Base-by-base conservation (phyloP, 2,113 vertebrate genomes). In the Mormyrus lacerda region DNA sequence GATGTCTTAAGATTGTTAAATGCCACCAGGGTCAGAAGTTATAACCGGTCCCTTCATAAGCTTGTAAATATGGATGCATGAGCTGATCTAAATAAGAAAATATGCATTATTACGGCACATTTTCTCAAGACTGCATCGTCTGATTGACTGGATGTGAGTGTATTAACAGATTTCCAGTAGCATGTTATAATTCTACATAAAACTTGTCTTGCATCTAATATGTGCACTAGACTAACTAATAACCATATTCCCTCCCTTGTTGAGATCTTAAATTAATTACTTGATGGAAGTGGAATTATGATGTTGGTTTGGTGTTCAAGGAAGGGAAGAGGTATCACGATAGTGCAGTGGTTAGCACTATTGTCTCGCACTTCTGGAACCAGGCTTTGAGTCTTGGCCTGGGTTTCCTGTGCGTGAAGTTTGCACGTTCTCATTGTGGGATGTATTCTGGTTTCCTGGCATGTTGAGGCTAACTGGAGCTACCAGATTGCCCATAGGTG, bases 181-280 rank as follows among this genome's bases (percentile, higher is more conserved):
- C 15, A 76, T 73, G 65, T 42, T 45, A 42, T 73, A 35, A 86
- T 83, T 58, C 5, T 58, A 79, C 15, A 76, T 45, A 17, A 39
- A 79, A 15, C 47, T 21, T 73, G 21, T 85, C 39, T 50, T 35
- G 84, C 87, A 48, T 90, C 73, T 82, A 44, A 35, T 0, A 15
- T 47, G 44, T 58, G 15, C 73, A 51, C 90, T 88, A 89, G 19
- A 87, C 8, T n/a, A 82, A 76, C 79, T 88, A 73, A 83, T 83
- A 31, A 58, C 19, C 27, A 84, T 85, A 48, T 88, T 53, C 47
- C 50, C 45, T 10, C 13, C 31, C 42, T 10, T 88, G 21, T 73
- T 51, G 21, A 35, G 31, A n/a, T 27, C 27, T 44, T 89, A 55
- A 87, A 87, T 48, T 31, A 89, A 89, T 89, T 87, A 89, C 24